Base-by-base conservation (phyloP, 2,888 invertebrate genomes). In the Alentia gelatinosa region DNA sequence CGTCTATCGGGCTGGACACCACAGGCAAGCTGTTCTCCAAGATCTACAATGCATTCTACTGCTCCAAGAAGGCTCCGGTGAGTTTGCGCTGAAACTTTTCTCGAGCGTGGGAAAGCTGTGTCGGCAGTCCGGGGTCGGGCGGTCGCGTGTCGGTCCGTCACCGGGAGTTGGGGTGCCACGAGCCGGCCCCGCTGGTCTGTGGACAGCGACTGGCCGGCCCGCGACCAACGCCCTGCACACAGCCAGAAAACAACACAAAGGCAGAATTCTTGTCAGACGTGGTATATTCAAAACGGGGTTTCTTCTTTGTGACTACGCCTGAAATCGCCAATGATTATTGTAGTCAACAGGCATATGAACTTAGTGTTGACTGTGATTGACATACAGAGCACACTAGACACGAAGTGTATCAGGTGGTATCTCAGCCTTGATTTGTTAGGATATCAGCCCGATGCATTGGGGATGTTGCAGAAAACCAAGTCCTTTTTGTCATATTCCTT, bases 1-100 rank as follows among this genome's bases (percentile, higher is more conserved):
- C 47, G 23, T 30, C 86, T 42, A 15, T 30, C 30, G 86, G 86
- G 47, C 50, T 86, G 86, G 42, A 86, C 86, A 47, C 86, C 47
- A 86, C 89, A 74, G 75, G 89, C 89, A 89, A 89, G 75, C 89
- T 89, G 89, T 89, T 89, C 42, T 35, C 75, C 79, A 90, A 90
- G 83, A 90, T 90, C 79, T 90, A 90, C 56, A 90, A 90, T 90
- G 90, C 74, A n/a, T 90, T 90, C 79, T 90, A 90, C 90, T 90
- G 90, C 79, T 90, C 90, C 35, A 90, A 90, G 90, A 90, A 90
- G 23, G 47, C 79, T 12, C 47, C 68, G 90, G 90, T 90, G 56
- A 90, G 90, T 75, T 40, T 74, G 9, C 1, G 26, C 0, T 26
- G 68, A n/a, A 15, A n/a, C 26, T 68, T 33, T 5, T 39, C 1